Base-by-base conservation (phyloP, 2,113 vertebrate genomes). In the Aplodontia rufa region DNA sequence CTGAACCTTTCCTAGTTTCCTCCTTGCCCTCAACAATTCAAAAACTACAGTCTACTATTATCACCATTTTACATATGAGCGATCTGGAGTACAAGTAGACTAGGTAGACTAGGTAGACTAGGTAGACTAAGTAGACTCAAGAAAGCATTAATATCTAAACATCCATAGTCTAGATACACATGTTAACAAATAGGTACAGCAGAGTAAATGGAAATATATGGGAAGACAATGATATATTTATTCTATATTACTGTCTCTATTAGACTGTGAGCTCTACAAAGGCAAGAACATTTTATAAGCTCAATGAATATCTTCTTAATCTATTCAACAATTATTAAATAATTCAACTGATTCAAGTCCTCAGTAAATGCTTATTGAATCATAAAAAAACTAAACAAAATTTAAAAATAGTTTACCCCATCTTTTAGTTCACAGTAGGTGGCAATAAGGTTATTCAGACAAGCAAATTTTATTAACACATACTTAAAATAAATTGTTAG, bases 391-490 rank as follows among this genome's bases (percentile, higher is more conserved):
- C 20, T 47, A 75, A 68, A 83, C 16, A 58, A 91, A 95, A 91
- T 14, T n/a, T 86, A 78, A 72, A 89, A 81, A 42, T 22, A 93
- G 45, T 60, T 64, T 16, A 24, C 7, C 16, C 16, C 45, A 58
- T 87, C 37, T 90, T 92, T 90, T 37, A 91, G 58, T 91, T 94
- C 40, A 93, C 1, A 74, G 55, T 35, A 83, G 55, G 19, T 47
- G 79, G 40, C 78, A 93, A 84, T 10, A 91, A 79, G 24, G 40
- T 66, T 84, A 95, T 19, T 91, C n/a, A 86, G 37, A 84, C 12
- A 90, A 92, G 82, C 69, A 85, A 93, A 91, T 95, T 94, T 90
- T 80, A 62, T 72, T 75, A 91, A 74, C 66, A 80, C 49, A 20
- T 72, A 94, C 14, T 47, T 82, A 53, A 96, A 96, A 83, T 66